Evolutionary conservation across 2,888 invertebrate species (phyloP), one percentile per base, ranked within the genome.

Genomic region (Leucania comma): DNA sequence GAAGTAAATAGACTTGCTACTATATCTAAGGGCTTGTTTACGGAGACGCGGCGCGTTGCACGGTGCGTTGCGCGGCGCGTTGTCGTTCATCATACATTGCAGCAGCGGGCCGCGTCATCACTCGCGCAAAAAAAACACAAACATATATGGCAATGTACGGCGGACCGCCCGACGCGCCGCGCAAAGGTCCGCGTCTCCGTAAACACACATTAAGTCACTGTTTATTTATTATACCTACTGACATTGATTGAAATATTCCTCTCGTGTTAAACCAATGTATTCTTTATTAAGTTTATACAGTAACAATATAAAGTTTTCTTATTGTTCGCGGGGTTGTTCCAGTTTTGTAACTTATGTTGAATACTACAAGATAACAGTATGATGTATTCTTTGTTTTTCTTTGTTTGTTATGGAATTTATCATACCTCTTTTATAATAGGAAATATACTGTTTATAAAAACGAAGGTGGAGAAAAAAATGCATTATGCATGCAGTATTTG

Each of bases 311-410:
- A 76, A 71, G 56, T 71, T 80, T 70, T 61, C 29, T 64, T 68
- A 65, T 62, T 61, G 38, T 70, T 75, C 51, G 56, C 24, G 14
- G 2, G 26, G 26, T 12, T 63, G 50, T 38, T 78, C 59, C 50
- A 53, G 60, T 58, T 68, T 48, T n/a, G 32, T 67, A 71, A 67
- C 26, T 66, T 65, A 76, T 80, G 26, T n/a, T 63, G 42, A 62
- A 24, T 63, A 53, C 12, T 51, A 26, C 35, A 72, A 79, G 65
- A 77, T 72, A 81, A 72, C 61, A 67, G 24, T 48, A 66, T 77
- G 72, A 77, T 60, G 51, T 74, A 72, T 72, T 76, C 53, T 61
- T 67, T 80, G 64, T 72, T 70, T 79, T 68, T 81, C 65, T 42
- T 81, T 76, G 61, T 65, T 68, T 71, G 61, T 66, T 63, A 64